phyloP scores from a whole-genome alignment of 1,140 invertebrate genomes.

The Venturia canescens region DNA sequence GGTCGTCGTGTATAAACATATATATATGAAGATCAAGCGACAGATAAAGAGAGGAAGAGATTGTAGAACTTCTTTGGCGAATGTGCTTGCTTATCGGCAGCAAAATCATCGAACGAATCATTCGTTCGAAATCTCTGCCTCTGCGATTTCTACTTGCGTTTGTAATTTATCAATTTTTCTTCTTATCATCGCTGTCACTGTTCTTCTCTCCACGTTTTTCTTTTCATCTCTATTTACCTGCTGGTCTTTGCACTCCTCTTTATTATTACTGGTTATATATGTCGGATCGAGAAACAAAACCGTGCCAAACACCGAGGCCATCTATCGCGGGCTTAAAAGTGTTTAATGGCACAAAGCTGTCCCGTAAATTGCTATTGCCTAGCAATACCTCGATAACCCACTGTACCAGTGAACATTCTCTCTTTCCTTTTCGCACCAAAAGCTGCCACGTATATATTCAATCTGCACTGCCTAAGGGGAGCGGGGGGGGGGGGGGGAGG shows the following conservation, averaged over 20 bases:
- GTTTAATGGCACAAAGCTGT: slow-evolving; percentile 48
- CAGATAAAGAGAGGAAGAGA: neutral
- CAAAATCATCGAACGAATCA: neutral
- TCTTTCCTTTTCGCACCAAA: slow-evolving; percentile 21
- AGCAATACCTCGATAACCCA: slow-evolving; percentile 25
- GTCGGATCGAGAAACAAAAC: neutral
- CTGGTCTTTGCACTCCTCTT: slow-evolving; percentile 3
- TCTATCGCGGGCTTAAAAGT: slow-evolving; percentile 55
- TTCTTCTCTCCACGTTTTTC: neutral
- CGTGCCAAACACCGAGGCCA: slow-evolving; percentile 7
- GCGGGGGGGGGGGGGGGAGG: no score
- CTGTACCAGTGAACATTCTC: slow-evolving; percentile 7
- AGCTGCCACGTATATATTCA: neutral
- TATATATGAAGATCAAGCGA: neutral
- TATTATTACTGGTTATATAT: slow-evolving; percentile 21
- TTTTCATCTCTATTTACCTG: neutral
- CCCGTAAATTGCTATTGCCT: slow-evolving; percentile 53
- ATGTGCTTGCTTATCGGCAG: neutral
- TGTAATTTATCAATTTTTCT: neutral
- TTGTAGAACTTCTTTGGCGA: neutral
- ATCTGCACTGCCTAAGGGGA: neutral
- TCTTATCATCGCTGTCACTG: neutral
- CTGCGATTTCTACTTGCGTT: neutral
- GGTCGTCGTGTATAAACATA: neutral
- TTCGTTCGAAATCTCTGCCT: neutral